These are phyloP conservation scores for Pristionchus maxplancki DNA, from an alignment of 2,888 invertebrate genomes.

Conservation along the genomic window DNA sequence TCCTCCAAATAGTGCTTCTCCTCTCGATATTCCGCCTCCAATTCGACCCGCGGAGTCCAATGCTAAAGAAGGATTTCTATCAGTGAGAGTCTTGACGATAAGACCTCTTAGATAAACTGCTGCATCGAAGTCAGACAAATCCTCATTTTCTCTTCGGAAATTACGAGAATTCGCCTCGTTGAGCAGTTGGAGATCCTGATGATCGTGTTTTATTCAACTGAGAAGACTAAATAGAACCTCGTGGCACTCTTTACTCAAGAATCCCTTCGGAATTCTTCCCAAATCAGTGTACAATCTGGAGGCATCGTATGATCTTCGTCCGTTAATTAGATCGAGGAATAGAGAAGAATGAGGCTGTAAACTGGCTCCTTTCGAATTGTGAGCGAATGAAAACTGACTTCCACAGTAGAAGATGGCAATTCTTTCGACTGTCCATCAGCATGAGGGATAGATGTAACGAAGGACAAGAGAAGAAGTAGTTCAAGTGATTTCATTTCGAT, in stretches of 20 bases:
- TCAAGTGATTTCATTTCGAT: background rate
- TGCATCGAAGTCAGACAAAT: background rate
- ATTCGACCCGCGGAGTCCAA: conserved; percentile 16
- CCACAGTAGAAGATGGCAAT: background rate
- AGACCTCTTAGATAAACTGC: conserved; percentile 5
- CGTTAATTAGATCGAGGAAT: background rate
- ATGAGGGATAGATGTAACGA: background rate
- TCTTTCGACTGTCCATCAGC: background rate
- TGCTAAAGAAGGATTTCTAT: background rate
- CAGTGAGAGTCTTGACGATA: no score
- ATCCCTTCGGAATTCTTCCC: background rate
- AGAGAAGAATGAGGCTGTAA: background rate
- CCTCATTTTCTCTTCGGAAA: background rate
- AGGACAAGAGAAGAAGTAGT: background rate
- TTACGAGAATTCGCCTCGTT: background rate
- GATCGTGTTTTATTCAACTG: background rate
- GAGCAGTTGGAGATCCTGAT: conserved; percentile 2
- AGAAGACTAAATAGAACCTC: background rate
- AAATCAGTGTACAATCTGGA: background rate
- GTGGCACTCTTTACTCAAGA: background rate
- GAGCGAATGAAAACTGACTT: background rate
- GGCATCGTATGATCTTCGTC: conserved; percentile 8
- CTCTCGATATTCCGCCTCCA: background rate
- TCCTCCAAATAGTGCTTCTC: background rate
- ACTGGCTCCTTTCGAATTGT: background rate